A percentile compares a stretch with the other conserved stretches of the same genome.
These are phyloP conservation scores for Lepidurus packardi DNA, from an alignment of 1,140 invertebrate genomes.

Conservation along the genomic window DNA sequence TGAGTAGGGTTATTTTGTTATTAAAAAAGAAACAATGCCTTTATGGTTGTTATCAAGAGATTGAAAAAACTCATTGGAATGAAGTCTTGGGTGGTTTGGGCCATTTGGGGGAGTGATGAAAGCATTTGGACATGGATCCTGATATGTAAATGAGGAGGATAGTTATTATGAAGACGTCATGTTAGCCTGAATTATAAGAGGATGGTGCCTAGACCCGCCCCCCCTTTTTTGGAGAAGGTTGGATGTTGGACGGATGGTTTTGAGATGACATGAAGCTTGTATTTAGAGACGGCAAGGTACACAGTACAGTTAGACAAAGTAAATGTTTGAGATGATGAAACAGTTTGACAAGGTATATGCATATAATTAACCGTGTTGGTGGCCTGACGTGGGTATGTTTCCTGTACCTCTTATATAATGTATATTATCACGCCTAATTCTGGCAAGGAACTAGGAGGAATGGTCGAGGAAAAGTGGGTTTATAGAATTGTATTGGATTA, in stretches of 20 bases:
- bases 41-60: not conserved
- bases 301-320: not conserved
- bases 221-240: not conserved
- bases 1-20: not conserved
- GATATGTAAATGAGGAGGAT: not conserved
- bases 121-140: conserved; percentile 2
- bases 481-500: too few relatives aligned
- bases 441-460: too few relatives aligned
- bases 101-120: not conserved
- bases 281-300: not conserved
- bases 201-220: not conserved
- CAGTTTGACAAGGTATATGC: not conserved
- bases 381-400: not conserved
- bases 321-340: not conserved
- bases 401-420: too few relatives aligned
- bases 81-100: not conserved
- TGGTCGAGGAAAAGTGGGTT: too few relatives aligned
- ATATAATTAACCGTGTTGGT: not conserved
- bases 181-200: not conserved
- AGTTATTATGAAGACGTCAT: conserved; percentile 5
- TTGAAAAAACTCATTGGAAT: not conserved
- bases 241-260: not conserved
- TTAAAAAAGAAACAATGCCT: not conserved
- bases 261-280: not conserved
- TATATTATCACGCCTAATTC: too few relatives aligned